phyloP scores from a whole-genome alignment of 2,113 vertebrate species.

The Pipa parva region DNA sequence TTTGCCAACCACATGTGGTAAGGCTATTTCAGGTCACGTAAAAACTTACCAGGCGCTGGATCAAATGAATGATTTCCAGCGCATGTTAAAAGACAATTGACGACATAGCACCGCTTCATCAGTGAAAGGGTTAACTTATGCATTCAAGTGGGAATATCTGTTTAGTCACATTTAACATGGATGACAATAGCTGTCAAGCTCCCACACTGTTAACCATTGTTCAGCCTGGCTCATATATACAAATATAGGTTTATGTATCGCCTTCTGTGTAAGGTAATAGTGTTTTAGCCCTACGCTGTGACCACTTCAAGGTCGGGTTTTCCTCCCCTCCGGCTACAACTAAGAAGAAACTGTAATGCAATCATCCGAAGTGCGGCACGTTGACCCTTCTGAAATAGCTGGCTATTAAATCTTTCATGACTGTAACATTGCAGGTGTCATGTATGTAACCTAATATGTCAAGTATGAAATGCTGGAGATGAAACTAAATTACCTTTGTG shows the following conservation, averaged over 20 bases:
- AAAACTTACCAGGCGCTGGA: background rate
- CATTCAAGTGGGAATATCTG: conserved; percentile 1
- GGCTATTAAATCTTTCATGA: conserved; percentile 39
- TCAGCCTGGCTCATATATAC: conserved; percentile 10
- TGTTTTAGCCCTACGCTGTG: background rate
- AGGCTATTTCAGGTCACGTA: background rate
- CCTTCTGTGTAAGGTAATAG: conserved; percentile 34
- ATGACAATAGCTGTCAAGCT: conserved; percentile 28
- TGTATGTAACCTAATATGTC: conserved; percentile 22
- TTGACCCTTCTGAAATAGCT: conserved; percentile 18
- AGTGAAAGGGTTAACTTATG: conserved; percentile 2
- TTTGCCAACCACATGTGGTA: too few species aligned
- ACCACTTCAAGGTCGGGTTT: conserved; percentile 19
- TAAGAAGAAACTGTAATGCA: conserved; percentile 31
- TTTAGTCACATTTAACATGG: conserved; percentile 22
- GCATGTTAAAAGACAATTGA: background rate
- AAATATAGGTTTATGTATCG: conserved; percentile 24
- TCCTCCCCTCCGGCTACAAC: conserved; percentile 19
- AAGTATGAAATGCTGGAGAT: conserved; percentile 6
- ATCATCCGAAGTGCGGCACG: conserved; percentile 30
- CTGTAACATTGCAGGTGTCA: conserved; percentile 37
- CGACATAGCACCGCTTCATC: background rate
- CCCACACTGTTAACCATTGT: conserved; percentile 25
- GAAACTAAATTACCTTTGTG: conserved; percentile 33
- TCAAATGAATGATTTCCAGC: background rate